phyloP scores from a whole-genome alignment of 2,113 vertebrate genomes.

The Platysternon megacephalum region DNA sequence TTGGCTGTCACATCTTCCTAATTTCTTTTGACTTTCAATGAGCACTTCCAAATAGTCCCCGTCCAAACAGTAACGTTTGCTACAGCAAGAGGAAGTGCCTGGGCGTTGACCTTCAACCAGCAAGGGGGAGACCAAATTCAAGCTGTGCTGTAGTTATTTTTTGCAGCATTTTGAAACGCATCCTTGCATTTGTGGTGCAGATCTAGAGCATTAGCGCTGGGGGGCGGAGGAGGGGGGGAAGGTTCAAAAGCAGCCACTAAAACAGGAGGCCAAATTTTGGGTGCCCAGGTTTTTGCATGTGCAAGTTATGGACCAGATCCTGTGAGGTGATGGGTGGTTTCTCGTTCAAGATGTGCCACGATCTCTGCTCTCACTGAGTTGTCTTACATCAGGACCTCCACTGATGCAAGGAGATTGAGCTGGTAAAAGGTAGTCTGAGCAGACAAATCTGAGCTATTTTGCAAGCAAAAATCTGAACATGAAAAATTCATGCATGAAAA shows the following conservation, averaged over 20 bases:
- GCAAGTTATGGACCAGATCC: background rate
- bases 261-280: background rate
- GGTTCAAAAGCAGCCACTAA: background rate
- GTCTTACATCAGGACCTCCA: background rate
- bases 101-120: background rate
- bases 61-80: background rate
- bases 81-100: background rate
- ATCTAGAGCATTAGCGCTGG: background rate
- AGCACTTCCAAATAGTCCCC: background rate
- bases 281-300: background rate
- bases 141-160: background rate
- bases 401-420: background rate
- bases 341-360: rapidly evolving
- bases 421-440: background rate
- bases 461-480: background rate
- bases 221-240: background rate
- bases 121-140: background rate
- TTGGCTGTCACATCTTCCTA: background rate
- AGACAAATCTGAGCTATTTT: background rate
- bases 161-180: background rate
- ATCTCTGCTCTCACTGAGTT: background rate
- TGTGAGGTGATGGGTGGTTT: background rate
- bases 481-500: background rate
- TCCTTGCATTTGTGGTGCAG: background rate
- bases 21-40: background rate